These are phyloP conservation scores for Myiotriccus ornatus DNA, from an alignment of 2,797 vertebrate genomes.

Conservation along the genomic window DNA sequence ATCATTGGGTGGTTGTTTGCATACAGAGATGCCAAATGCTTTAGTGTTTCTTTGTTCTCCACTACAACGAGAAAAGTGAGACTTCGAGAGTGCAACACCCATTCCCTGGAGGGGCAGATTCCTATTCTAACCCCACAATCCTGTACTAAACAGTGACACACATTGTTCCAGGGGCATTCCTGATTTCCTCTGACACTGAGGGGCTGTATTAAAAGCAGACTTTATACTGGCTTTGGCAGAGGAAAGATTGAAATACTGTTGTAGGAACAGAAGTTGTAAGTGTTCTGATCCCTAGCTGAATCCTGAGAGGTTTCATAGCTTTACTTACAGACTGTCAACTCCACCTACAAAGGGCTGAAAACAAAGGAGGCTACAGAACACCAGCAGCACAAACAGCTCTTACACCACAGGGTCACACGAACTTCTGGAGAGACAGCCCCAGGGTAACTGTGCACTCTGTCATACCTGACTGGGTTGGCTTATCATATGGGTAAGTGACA, in stretches of 20 bases:
- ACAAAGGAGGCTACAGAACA: neutral
- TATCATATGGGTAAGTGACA: constrained; percentile 93
- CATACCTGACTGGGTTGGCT: constrained; percentile 89
- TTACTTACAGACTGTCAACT: neutral
- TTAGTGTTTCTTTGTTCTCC: constrained; percentile 92
- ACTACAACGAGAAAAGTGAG: constrained; percentile 72
- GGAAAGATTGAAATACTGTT: neutral
- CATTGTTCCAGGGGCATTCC: neutral
- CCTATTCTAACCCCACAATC: neutral
- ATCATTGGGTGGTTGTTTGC: constrained; percentile 92
- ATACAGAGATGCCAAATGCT: constrained; percentile 91
- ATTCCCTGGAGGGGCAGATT: neutral
- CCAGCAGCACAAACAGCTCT: neutral
- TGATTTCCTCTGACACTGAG: neutral
- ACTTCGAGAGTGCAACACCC: neutral
- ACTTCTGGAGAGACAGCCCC: neutral
- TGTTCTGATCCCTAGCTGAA: neutral
- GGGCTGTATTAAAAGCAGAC: neutral
- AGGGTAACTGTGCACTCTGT: neutral
- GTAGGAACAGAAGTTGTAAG: neutral
- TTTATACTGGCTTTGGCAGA: neutral
- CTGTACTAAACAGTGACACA: neutral
- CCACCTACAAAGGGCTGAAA: neutral
- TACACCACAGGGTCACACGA: neutral
- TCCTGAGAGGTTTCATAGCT: neutral